Base-by-base conservation (phyloP, 2,113 vertebrate species). In the Ageneiosus marmoratus region DNA sequence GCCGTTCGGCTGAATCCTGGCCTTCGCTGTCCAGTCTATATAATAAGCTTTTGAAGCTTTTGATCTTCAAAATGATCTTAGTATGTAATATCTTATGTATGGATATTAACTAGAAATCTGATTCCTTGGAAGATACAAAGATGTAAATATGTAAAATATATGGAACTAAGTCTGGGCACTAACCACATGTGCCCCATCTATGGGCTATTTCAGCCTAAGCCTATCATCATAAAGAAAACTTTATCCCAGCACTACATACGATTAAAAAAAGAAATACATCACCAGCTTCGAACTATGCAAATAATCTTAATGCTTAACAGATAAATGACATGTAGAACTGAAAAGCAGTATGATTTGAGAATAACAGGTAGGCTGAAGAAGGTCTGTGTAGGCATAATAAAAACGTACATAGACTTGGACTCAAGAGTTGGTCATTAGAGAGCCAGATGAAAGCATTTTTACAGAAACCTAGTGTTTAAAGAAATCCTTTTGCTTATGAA, bases 71-170 rank as follows among this genome's bases (percentile, higher is more conserved):
- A 27, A 12, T 29, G 29, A 56, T 70, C 20, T 13, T 41, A 41
- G 8, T 46, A 37, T 60, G 32, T 27, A 37, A 32, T 58, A 69
- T 27, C 2, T 27, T 16, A 11, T 29, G 18, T 63, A 16, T 65
- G 46, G 44, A 32, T 79, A 27, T 80, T 24, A 51, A 67, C 16
- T 46, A 80, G 77, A 79, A 79, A 12, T 29, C 32, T 62, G n/a
- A 51, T 29, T 48, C 44, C 41, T 0, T 29, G n/a, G 8, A 50
- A 73, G 48, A 34, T 48, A 20, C 48, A 53, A 75, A 53, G 20
- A 53, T 53, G 16, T 32, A 34, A 75, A 37, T n/a, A n/a, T n/a
- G n/a, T n/a, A n/a, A n/a, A n/a, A n/a, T n/a, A n/a, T n/a, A n/a
- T 34, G 48, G 48, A 53, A 9, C 46, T 32, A 51, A n/a, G 51